These are phyloP conservation scores for Trematomus loennbergii DNA, from an alignment of 2,113 vertebrate species.

Conservation along the genomic window DNA sequence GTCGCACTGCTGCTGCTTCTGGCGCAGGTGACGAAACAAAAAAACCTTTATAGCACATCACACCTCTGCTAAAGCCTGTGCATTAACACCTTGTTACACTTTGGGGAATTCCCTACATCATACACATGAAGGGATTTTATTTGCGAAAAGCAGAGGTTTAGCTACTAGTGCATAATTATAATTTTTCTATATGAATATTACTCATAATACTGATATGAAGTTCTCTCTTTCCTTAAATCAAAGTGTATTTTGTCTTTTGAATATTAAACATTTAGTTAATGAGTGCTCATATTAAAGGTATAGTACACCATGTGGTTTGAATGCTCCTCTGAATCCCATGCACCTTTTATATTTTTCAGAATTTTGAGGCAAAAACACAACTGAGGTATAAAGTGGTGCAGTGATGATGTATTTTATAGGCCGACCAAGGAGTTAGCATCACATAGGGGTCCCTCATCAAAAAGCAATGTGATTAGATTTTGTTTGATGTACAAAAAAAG, in stretches of 20 bases:
- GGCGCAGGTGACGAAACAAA: conserved; percentile 52
- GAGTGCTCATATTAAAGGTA: conserved; percentile 62
- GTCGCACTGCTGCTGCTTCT: conserved; percentile 19
- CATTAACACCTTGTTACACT: conserved; percentile 27
- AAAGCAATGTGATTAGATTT: too few species aligned
- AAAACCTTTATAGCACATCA: not conserved
- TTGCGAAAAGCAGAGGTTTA: conserved; percentile 12
- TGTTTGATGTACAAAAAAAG: too few species aligned
- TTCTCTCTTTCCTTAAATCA: conserved; percentile 7
- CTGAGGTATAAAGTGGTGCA: too few species aligned
- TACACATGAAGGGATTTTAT: not conserved
- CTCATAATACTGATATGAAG: conserved; percentile 1
- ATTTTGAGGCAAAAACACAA: too few species aligned
- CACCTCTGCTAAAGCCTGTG: conserved; percentile 15
- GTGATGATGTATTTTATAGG: too few species aligned
- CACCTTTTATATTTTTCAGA: too few species aligned
- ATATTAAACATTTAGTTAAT: conserved; percentile 4
- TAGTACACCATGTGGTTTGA: not conserved
- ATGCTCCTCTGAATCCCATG: not conserved
- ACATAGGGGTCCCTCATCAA: too few species aligned
- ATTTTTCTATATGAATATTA: conserved; percentile 21
- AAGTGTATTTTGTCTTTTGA: conserved; percentile 13
- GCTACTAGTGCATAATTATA: not conserved
- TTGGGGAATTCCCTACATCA: conserved; percentile 8
- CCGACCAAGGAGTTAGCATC: too few species aligned